Evolutionary conservation across 2,113 vertebrate genomes (phyloP).

Genomic region (Centropus bengalensis): DNA sequence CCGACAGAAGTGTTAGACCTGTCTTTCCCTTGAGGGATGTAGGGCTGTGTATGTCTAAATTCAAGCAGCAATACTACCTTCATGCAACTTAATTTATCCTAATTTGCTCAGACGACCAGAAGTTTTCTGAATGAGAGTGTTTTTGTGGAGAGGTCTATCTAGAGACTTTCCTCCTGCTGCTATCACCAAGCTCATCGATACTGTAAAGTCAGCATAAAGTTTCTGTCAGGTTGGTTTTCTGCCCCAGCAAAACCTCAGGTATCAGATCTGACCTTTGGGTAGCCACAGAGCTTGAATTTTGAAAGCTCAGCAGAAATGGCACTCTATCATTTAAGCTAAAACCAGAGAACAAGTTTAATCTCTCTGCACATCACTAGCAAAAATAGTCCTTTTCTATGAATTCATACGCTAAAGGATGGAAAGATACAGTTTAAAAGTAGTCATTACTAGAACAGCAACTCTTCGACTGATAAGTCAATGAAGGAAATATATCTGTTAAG

Average conservation of each 20-base stretch:
- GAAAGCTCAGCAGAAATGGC: conserved; percentile 10
- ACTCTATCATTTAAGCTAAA: background rate
- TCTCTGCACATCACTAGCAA: background rate
- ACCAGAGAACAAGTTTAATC: background rate
- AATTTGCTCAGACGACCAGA: background rate
- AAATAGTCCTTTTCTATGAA: background rate
- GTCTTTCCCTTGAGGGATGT: background rate
- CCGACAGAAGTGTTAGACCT: background rate
- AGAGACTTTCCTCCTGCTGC: background rate
- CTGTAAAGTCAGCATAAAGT: background rate
- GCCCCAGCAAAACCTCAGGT: background rate
- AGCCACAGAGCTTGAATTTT: background rate
- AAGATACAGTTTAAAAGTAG: background rate
- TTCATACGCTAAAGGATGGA: background rate
- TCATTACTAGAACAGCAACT: background rate
- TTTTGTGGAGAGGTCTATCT: background rate
- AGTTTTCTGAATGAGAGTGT: background rate
- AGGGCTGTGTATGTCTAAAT: background rate
- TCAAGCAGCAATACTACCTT: background rate
- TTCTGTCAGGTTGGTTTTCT: background rate
- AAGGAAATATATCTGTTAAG: background rate
- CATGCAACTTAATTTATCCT: background rate
- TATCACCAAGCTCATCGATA: background rate
- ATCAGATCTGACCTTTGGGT: conserved; percentile 15
- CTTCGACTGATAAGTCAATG: background rate